Evolutionary conservation across 2,888 invertebrate genomes (phyloP).

Genomic region (Eudasyphora cyanicolor): DNA sequence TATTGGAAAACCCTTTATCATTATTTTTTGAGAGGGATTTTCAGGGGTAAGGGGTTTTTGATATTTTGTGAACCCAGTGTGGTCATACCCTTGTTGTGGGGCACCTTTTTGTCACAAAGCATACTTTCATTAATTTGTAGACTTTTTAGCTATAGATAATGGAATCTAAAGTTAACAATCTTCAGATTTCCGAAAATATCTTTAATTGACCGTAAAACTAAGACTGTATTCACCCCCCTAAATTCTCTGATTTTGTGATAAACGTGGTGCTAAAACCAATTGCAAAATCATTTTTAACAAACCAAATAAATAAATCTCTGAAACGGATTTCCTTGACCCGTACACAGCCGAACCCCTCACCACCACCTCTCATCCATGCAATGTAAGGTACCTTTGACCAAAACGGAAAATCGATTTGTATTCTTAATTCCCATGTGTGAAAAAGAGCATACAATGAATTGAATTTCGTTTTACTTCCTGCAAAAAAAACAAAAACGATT

Average conservation of each 20-base stretch:
- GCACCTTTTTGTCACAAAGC: too few species aligned
- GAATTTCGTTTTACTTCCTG: conserved; percentile 5
- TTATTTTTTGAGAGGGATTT: too few species aligned
- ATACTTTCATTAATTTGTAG: not conserved
- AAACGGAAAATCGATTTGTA: not conserved
- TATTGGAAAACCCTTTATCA: too few species aligned
- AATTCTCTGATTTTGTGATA: not conserved
- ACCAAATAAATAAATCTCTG: not conserved
- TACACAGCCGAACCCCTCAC: not conserved
- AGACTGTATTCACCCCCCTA: not conserved
- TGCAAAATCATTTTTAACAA: conserved; percentile 3
- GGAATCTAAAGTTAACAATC: not conserved
- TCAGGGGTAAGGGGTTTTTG: too few species aligned
- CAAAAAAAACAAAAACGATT: not conserved
- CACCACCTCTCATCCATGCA: not conserved
- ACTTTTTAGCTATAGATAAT: not conserved
- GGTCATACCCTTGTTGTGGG: too few species aligned
- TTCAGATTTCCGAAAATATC: too few species aligned
- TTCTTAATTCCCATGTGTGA: conserved; percentile 22
- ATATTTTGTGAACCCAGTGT: too few species aligned
- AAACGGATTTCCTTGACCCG: conserved; percentile 28
- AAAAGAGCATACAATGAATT: conserved; percentile 9
- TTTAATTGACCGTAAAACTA: not conserved
- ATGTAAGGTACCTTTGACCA: not conserved
- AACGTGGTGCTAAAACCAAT: conserved; percentile 1